Evolutionary conservation across 2,113 vertebrate species (phyloP), one percentile per base, ranked within the genome.

Genomic region (Galbula dea): DNA sequence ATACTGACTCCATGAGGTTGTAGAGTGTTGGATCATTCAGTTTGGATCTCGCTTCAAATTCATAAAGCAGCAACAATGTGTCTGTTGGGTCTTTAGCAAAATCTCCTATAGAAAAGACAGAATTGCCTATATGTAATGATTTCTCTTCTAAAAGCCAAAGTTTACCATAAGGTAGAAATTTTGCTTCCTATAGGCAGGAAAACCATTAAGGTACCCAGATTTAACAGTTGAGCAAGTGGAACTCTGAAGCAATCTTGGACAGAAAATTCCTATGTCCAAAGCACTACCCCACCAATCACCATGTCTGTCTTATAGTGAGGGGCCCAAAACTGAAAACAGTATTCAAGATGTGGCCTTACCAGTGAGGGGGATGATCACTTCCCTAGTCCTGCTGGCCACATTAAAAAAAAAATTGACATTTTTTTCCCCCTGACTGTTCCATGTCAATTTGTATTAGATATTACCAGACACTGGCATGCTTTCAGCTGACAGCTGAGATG

Each of bases 11-110:
- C 85, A 99, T 92, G 13, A 99, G 95, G 10, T 67, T 94, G 43
- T 97, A 94, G 76, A 99, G 97, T 48, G 96, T 95, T 41, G 98
- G 98, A 89, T 99, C 98, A 61, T 98, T 99, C 86, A 98, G 97
- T 95, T 99, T 99, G 72, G 98, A 97, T 85, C 98, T 98, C 72
- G 97, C 97, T 97, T 99, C 99, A 97, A 99, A 99, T 82, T 99
- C 99, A 85, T 99, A 99, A 68, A 99, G 97, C 65, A 99, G 97
- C 94, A 99, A 96, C 77, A 99, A 83, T 0, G 97, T 98, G 48
- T 98, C 98, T 84, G 98, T 98, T 19, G 97, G 97, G 93, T 99
- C 98, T 93, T 88, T 92, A 46, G 93, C 86, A 94, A 97, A 97
- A 78, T 98, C 97, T 83, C 98, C 99, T 99, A 27, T 61, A 92